Evolutionary conservation across 2,888 invertebrate species (phyloP).

Genomic region (Spodoptera picta): DNA sequence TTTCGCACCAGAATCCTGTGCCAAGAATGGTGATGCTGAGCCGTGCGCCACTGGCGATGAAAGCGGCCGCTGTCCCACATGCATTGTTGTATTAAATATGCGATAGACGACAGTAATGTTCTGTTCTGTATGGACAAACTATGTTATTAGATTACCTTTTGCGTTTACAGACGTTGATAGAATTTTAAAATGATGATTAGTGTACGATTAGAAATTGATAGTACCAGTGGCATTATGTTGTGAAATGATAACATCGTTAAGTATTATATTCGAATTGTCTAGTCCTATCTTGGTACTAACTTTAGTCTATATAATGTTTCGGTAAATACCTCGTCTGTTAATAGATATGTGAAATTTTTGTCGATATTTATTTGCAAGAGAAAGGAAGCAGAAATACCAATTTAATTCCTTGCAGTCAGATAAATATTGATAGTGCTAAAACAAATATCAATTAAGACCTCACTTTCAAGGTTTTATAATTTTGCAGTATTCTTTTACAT

Average conservation of each 20-base stretch:
- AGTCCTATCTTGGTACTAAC: neutral
- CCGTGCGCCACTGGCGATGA: slow-evolving; percentile 62
- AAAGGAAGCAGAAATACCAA: no score
- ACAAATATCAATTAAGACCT: slow-evolving; percentile 30
- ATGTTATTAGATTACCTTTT: slow-evolving; percentile 64
- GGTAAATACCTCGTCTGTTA: no score
- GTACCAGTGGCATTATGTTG: slow-evolving; percentile 22
- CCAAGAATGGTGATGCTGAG: slow-evolving; percentile 63
- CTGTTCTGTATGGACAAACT: slow-evolving; percentile 60
- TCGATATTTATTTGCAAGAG: no score
- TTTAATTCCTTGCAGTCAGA: no score
- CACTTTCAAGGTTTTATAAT: slow-evolving; percentile 29
- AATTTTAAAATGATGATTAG: slow-evolving; percentile 58
- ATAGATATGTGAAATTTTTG: no score
- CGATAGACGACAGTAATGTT: slow-evolving; percentile 57
- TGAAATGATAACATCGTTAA: slow-evolving; percentile 14
- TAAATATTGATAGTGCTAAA: slow-evolving; percentile 5
- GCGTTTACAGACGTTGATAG: slow-evolving; percentile 49
- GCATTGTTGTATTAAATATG: slow-evolving; percentile 66
- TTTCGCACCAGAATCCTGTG: slow-evolving; percentile 54
- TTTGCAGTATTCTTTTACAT: slow-evolving; percentile 32
- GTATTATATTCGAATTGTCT: neutral
- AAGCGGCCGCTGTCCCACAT: slow-evolving; percentile 68
- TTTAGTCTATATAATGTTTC: neutral
- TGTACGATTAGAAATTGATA: slow-evolving; percentile 58